phyloP scores from a whole-genome alignment of 2,888 invertebrate species.

The Nomada ruficornis region DNA sequence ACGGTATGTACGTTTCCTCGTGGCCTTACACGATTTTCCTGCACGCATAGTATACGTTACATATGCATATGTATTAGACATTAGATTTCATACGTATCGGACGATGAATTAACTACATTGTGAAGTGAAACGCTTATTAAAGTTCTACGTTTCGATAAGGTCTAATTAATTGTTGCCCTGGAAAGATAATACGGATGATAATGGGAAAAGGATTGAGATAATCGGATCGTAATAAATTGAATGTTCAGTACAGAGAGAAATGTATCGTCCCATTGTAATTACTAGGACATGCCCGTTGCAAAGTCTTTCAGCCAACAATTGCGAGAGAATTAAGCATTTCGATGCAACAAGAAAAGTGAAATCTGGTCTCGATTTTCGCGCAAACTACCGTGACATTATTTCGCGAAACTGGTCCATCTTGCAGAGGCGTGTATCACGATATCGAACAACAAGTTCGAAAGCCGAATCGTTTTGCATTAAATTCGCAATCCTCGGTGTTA shows the following conservation, averaged over 20 bases:
- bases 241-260: neutral
- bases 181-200: neutral
- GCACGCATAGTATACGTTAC: neutral
- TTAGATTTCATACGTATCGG: no score
- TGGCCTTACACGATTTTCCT: constrained; percentile 1
- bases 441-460: neutral
- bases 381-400: constrained; percentile 8
- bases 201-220: neutral
- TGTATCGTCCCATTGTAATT: neutral
- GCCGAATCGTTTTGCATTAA: neutral
- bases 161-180: neutral
- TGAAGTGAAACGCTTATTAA: neutral
- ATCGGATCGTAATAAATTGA: neutral
- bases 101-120: no score
- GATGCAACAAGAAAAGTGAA: constrained; percentile 36
- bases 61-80: neutral
- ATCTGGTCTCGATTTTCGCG: constrained; percentile 36
- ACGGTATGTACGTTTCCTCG: neutral
- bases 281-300: no score
- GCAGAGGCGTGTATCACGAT: constrained; percentile 15
- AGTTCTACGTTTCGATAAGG: neutral
- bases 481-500: neutral
- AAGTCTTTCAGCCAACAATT: neutral
- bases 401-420: constrained; percentile 25
- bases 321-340: neutral